Base-by-base conservation (phyloP, 2,888 invertebrate genomes). In the Apamea monoglypha region DNA sequence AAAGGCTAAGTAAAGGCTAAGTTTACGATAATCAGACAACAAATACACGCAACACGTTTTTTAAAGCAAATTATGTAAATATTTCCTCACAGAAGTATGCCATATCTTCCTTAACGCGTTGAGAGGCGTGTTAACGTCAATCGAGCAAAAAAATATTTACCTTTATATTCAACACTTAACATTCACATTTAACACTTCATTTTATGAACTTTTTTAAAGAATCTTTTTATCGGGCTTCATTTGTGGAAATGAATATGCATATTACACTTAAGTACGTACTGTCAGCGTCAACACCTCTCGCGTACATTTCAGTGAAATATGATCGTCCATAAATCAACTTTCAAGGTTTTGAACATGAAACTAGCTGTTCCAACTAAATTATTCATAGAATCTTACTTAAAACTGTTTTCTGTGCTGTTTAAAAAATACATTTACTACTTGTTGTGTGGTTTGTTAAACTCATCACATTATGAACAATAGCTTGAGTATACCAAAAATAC, bases 141-240 rank as follows among this genome's bases (percentile, higher is more conserved):
- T 76, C 61, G 71, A 79, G 74, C 77, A 85, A 87, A 89, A 81
- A 84, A 81, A 82, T 76, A 82, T 87, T 87, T 79, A 81, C 86
- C 74, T 86, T 89, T 83, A 79, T 81, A 85, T 89, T 88, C 85
- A 84, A 85, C 81, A 84, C 82, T 85, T 86, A 88, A 80, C 83
- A 89, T 84, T 78, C 82, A 86, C 81, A 90, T 91, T 91, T 90
- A 89, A 91, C 86, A 91, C 86, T 87, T 91, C 75, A 90, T 91
- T 88, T 86, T 90, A 90, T 91, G 88, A 92, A 90, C 84, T 80
- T 92, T 92, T 92, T 90, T 90, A 90, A 87, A 85, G 85, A 89
- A 85, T 88, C 89, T 91, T 91, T 92, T 87, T 88, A 91, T 92
- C 88, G 86, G 87, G 78, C 36, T 66, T 78, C 78, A 83, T 82